These are phyloP conservation scores for Drosophila quadrilineata DNA, from an alignment of 1,140 invertebrate genomes.

Conservation along the genomic window DNA sequence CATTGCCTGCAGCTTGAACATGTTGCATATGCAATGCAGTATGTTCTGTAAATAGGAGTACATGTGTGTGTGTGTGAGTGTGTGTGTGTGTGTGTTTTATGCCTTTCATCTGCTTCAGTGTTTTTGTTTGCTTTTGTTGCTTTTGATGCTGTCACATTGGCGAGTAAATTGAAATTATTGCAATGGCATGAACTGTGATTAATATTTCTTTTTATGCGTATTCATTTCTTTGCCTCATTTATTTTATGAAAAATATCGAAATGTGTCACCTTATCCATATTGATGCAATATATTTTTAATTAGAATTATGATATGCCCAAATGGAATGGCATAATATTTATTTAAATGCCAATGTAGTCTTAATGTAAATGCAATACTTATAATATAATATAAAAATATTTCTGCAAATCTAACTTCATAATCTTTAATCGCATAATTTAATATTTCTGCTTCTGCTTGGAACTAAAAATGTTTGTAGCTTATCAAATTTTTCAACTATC, in stretches of 20 bases:
- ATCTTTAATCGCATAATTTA: too few relatives aligned
- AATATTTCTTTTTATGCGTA: slow-evolving; percentile 56
- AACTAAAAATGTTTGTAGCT: too few relatives aligned
- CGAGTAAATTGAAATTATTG: slow-evolving; percentile 74
- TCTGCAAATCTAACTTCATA: too few relatives aligned
- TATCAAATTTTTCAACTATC: background rate
- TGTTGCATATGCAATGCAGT: slow-evolving; percentile 69
- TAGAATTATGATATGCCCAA: background rate
- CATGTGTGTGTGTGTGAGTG: background rate
- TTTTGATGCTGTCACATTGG: slow-evolving; percentile 62
- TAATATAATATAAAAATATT: too few relatives aligned
- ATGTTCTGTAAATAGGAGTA: too few relatives aligned
- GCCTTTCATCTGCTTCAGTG: slow-evolving; percentile 55
- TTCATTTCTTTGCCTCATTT: slow-evolving; percentile 19
- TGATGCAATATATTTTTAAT: slow-evolving; percentile 8
- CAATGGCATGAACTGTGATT: slow-evolving; percentile 54
- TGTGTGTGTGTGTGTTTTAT: slow-evolving; percentile 37
- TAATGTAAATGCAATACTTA: too few relatives aligned
- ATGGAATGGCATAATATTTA: too few relatives aligned
- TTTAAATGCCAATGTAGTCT: too few relatives aligned
- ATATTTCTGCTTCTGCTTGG: too few relatives aligned
- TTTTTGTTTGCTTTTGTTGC: slow-evolving; percentile 60
- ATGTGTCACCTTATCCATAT: background rate
- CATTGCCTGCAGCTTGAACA: slow-evolving; percentile 56
- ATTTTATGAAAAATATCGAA: background rate